Conservation (phyloP, 2,797 vertebrate species). For the Zalophus californianus region DNA sequence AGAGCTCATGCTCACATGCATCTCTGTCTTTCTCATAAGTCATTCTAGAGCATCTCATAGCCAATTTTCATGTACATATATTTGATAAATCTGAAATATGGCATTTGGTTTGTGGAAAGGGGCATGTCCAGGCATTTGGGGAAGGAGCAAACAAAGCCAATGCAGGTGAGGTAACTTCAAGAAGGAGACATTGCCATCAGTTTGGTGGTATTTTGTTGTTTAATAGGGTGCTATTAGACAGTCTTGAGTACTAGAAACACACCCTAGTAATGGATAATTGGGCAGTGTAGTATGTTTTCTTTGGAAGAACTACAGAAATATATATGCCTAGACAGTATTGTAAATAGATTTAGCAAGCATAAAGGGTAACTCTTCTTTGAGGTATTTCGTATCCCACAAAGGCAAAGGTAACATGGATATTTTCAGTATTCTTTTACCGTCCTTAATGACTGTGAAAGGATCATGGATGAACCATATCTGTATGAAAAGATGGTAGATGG, state of each 20-base stretch:
- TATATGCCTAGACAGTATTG: not conserved
- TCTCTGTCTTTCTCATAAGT: not conserved
- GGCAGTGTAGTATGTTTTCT: not conserved
- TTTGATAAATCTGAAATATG: not conserved
- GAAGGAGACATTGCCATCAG: not conserved
- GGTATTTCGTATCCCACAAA: not conserved
- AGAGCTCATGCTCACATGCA: not conserved
- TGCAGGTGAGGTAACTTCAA: not conserved
- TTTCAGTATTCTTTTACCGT: not conserved
- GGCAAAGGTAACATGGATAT: not conserved
- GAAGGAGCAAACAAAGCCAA: not conserved
- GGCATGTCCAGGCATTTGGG: not conserved
- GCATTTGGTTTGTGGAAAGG: not conserved
- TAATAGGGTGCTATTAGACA: not conserved
- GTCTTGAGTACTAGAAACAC: not conserved
- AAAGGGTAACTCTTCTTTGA: not conserved
- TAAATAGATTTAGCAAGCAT: slow-evolving; percentile 7
- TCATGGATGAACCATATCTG: not conserved
- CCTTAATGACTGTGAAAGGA: slow-evolving; percentile 26
- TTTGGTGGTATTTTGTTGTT: not conserved
- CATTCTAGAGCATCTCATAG: not conserved
- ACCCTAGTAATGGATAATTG: not conserved
- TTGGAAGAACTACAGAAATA: slow-evolving; percentile 4
- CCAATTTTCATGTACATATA: not conserved
- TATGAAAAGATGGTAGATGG: not conserved